phyloP scores from a whole-genome alignment of 2,113 vertebrate species.

The Chaetops frenatus region DNA sequence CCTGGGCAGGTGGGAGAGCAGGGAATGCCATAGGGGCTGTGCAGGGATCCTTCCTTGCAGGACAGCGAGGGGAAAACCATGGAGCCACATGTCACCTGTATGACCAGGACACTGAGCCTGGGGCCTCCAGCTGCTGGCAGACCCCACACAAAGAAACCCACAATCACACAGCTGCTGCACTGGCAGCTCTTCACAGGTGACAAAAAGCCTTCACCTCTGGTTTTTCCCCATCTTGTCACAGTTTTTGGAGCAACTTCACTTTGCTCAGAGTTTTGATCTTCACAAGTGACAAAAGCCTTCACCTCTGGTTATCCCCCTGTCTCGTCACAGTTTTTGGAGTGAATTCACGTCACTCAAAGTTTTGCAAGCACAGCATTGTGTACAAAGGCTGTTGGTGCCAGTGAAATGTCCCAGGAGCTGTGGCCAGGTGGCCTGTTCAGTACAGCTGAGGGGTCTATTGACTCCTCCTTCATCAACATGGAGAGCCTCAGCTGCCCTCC shows the following conservation, averaged over 20 bases:
- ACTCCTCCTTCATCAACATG: too few species aligned
- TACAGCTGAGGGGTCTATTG: background rate
- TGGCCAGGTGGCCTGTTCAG: background rate
- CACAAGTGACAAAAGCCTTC: background rate
- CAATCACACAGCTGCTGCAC: background rate
- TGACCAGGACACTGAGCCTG: background rate
- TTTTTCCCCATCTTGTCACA: background rate
- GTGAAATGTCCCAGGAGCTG: background rate
- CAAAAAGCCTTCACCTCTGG: background rate
- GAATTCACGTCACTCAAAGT: fast-evolving
- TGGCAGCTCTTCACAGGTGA: background rate
- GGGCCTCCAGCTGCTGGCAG: background rate
- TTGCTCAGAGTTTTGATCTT: background rate
- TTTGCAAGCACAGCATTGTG: background rate
- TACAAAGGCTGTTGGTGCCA: background rate
- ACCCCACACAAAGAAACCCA: background rate
- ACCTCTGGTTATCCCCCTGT: background rate
- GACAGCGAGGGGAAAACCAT: background rate
- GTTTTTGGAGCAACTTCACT: fast-evolving
- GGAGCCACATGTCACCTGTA: background rate
- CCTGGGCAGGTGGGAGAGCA: fast-evolving
- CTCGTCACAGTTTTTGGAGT: background rate
- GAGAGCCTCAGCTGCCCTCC: background rate
- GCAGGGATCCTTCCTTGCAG: background rate
- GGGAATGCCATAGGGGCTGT: background rate